A percentile compares a stretch with the other conserved stretches of the same genome.
Evolutionary conservation across 2,797 vertebrate genomes (phyloP).

Genomic region (Rhinella marina): DNA sequence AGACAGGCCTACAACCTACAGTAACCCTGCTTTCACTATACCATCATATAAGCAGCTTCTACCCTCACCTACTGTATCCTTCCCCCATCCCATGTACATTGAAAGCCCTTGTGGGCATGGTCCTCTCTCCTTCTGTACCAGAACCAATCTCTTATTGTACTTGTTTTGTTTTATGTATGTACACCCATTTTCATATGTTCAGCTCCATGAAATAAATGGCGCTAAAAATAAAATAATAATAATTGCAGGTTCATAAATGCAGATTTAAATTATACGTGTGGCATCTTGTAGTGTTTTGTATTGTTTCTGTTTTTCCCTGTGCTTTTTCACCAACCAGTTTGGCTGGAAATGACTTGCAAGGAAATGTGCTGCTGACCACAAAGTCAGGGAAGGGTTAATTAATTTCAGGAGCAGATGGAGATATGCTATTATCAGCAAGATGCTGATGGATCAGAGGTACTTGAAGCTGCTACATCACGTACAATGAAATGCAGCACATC

Average conservation of each 20-base stretch:
- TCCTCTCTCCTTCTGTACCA: too few relatives aligned
- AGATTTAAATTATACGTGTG: not conserved
- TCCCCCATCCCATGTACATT: too few relatives aligned
- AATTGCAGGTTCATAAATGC: not conserved
- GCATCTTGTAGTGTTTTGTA: not conserved
- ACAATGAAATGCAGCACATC: conserved; percentile 62
- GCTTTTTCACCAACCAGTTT: not conserved
- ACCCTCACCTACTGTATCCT: too few relatives aligned
- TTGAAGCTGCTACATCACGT: conserved; percentile 61
- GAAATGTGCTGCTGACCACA: conserved; percentile 12
- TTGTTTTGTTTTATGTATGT: too few relatives aligned
- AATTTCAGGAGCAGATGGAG: conserved; percentile 58
- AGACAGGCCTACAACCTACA: too few relatives aligned
- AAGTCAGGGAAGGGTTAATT: conserved; percentile 54
- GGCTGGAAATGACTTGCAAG: conserved; percentile 24
- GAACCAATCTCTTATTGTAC: too few relatives aligned
- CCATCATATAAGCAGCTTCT: too few relatives aligned
- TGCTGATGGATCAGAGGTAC: conserved; percentile 62
- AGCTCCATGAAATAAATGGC: too few relatives aligned
- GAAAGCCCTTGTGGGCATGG: too few relatives aligned
- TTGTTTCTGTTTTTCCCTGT: not conserved
- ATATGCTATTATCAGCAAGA: conserved; percentile 62
- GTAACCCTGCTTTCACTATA: too few relatives aligned
- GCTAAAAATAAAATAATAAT: too few relatives aligned
- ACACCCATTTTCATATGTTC: too few relatives aligned